phyloP scores from a whole-genome alignment of 1,140 invertebrate genomes.

The Mycetomoellerius zeteki region DNA sequence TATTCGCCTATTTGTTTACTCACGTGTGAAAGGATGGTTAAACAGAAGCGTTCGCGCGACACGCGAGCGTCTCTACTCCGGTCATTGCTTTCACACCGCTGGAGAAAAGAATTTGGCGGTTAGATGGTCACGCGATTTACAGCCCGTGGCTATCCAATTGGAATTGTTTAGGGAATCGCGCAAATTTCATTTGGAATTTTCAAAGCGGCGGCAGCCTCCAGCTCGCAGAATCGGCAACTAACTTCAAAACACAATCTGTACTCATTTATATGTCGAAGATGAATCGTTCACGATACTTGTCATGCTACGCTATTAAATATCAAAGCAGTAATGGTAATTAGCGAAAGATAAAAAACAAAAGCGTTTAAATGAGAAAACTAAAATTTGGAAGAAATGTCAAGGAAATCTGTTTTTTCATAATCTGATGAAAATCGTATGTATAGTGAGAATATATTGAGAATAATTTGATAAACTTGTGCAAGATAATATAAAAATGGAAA shows the following conservation, averaged over 20 bases:
- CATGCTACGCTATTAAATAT: background rate
- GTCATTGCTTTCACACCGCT: conserved; percentile 71
- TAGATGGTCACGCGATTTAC: conserved; percentile 73
- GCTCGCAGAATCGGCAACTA: conserved; percentile 15
- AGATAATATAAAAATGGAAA: conserved; percentile 14
- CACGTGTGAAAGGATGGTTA: conserved; percentile 79
- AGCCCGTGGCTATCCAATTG: conserved; percentile 69
- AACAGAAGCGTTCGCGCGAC: conserved; percentile 75
- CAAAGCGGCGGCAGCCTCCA: background rate
- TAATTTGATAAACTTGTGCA: background rate
- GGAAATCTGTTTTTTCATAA: background rate
- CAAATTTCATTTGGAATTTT: conserved; percentile 43
- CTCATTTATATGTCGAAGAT: background rate
- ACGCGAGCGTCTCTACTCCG: conserved; percentile 73
- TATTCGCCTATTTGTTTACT: conserved; percentile 78
- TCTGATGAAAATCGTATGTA: background rate
- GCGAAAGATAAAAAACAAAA: background rate
- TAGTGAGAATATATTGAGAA: background rate
- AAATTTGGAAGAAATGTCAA: background rate
- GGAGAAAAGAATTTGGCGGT: conserved; percentile 69
- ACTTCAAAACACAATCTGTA: conserved; percentile 19
- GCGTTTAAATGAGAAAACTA: background rate
- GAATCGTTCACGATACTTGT: background rate
- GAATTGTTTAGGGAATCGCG: conserved; percentile 63
- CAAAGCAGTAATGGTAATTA: background rate